A percentile compares a stretch with the other conserved stretches of the same genome.
These are phyloP conservation scores for Trachelus tabidus DNA, from an alignment of 2,888 invertebrate genomes.

Conservation along the genomic window DNA sequence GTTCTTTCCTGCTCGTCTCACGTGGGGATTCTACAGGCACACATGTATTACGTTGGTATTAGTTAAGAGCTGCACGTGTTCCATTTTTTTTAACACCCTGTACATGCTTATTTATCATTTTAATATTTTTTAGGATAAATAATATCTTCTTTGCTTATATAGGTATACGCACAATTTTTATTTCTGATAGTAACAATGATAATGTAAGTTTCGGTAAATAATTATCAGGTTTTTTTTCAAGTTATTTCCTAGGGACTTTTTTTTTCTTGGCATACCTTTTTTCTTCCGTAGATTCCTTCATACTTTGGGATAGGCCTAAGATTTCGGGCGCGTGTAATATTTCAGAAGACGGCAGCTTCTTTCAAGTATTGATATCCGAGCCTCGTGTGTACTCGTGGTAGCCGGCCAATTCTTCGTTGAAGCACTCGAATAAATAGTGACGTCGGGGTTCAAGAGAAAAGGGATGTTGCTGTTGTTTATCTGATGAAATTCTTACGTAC, in stretches of 20 bases:
- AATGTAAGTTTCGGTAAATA: background rate
- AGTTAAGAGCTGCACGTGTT: background rate
- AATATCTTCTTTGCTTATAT: background rate
- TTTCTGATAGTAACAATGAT: background rate
- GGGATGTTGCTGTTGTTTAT: background rate
- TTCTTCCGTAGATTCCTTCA: background rate
- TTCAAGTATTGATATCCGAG: background rate
- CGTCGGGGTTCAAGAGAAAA: background rate
- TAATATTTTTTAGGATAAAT: background rate
- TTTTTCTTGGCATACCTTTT: background rate
- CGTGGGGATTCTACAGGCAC: background rate
- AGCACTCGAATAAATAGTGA: background rate
- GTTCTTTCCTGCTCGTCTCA: background rate
- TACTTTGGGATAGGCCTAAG: background rate
- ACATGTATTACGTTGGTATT: background rate
- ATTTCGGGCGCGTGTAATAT: background rate
- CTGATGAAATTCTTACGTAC: background rate
- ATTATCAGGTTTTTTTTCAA: background rate
- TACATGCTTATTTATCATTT: background rate
- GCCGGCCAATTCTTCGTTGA: background rate
- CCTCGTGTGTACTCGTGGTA: background rate
- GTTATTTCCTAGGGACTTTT: background rate
- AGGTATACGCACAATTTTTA: background rate
- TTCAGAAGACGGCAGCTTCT: background rate
- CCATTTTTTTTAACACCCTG: background rate